Conservation (phyloP, 2,113 vertebrate genomes). For the Acrocephalus arundinaceus region DNA sequence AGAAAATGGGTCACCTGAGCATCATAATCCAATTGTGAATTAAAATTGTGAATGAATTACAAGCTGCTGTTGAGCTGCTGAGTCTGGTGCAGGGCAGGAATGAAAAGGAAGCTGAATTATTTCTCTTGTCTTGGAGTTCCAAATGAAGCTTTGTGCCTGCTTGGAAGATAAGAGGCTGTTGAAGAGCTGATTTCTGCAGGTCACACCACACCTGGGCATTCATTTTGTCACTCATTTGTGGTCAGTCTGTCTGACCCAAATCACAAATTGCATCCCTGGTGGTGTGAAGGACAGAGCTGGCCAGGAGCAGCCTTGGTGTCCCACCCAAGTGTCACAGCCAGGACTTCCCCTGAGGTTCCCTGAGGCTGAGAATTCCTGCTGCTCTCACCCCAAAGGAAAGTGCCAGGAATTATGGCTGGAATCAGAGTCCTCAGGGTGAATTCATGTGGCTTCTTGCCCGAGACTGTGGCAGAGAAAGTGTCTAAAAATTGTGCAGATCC, state of each 20-base stretch:
- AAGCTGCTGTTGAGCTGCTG: neutral
- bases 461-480: neutral
- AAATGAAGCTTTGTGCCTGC: neutral
- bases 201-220: neutral
- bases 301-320: neutral
- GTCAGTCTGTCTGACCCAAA: neutral
- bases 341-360: accelerated
- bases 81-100: neutral
- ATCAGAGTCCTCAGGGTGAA: neutral
- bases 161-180: neutral
- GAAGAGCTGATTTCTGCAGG: neutral
- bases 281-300: neutral
- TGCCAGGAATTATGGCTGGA: neutral
- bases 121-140: neutral
- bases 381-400: neutral
- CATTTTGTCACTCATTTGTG: accelerated
- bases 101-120: neutral
- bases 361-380: neutral
- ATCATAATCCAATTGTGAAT: neutral
- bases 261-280: accelerated
- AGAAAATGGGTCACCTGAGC: neutral
- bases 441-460: neutral
- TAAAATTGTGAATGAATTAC: neutral
- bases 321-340: accelerated
- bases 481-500: neutral